A percentile compares a stretch with the other conserved stretches of the same genome.
Evolutionary conservation across 2,113 vertebrate species (phyloP).

Genomic region (Corvus moneduloides): DNA sequence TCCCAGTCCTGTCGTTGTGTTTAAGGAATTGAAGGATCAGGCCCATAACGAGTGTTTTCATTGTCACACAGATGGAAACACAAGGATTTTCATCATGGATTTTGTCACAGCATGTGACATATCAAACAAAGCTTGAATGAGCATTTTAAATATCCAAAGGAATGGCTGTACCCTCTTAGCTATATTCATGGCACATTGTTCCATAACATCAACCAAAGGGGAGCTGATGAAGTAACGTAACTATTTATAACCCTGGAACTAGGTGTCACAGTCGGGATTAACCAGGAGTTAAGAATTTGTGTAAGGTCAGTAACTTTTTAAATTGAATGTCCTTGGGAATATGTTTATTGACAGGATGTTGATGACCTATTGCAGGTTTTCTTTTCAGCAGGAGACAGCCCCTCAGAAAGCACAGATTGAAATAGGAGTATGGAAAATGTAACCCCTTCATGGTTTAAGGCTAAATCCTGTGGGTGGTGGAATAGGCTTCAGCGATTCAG

Average conservation of each 20-base stretch:
- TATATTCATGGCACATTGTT: background rate
- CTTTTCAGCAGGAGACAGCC: background rate
- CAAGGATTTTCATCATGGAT: background rate
- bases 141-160: background rate
- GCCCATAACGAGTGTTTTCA: background rate
- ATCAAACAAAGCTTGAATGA: background rate
- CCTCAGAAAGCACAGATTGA: background rate
- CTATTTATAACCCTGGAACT: conserved; percentile 14
- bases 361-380: background rate
- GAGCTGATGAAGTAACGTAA: conserved; percentile 15
- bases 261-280: conserved; percentile 4
- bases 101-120: conserved; percentile 19
- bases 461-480: background rate
- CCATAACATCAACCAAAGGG: background rate
- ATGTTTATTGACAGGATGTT: background rate
- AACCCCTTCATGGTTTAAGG: background rate
- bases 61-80: background rate
- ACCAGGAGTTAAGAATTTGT: conserved; percentile 11
- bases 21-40: background rate
- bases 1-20: background rate
- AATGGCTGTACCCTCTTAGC: background rate
- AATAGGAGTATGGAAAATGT: background rate
- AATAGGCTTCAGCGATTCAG: background rate
- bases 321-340: background rate
- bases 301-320: background rate